phyloP scores from a whole-genome alignment of 2,888 invertebrate species.

The Scotopteryx bipunctaria region DNA sequence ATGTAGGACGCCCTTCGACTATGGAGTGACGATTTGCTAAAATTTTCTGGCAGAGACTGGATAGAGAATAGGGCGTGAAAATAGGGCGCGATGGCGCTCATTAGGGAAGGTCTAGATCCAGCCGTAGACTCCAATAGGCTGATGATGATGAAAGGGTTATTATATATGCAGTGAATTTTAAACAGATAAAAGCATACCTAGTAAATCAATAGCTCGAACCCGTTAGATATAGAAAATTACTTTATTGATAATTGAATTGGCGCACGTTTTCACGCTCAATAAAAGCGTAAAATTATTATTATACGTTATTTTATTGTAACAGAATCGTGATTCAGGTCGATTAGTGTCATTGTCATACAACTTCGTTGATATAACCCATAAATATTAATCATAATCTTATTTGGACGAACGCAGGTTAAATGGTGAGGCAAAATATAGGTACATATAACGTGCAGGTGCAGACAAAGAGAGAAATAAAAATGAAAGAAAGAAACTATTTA shows the following conservation, averaged over 20 bases:
- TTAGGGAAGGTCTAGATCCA: too few relatives aligned
- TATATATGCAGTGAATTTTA: background rate
- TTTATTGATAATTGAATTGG: constrained; percentile 35
- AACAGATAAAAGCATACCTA: background rate
- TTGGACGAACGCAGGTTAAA: background rate
- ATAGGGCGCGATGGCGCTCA: too few relatives aligned
- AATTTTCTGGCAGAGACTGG: too few relatives aligned
- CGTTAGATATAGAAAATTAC: constrained; percentile 26
- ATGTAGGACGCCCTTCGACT: too few relatives aligned
- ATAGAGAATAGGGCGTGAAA: too few relatives aligned
- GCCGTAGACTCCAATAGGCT: too few relatives aligned
- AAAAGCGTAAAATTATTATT: constrained; percentile 48
- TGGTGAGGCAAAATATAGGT: background rate
- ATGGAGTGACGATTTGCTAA: too few relatives aligned
- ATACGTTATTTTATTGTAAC: constrained; percentile 49
- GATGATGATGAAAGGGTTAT: too few relatives aligned
- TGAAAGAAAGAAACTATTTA: too few relatives aligned
- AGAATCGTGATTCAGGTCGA: constrained; percentile 48
- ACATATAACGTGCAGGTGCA: too few relatives aligned
- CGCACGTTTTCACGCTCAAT: constrained; percentile 55
- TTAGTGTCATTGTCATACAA: constrained; percentile 27
- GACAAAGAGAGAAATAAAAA: too few relatives aligned
- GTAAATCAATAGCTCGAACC: background rate
- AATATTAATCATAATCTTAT: background rate
- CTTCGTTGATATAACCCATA: constrained; percentile 3